Conservation (phyloP, 2,113 vertebrate genomes). For the Thermophis baileyi region DNA sequence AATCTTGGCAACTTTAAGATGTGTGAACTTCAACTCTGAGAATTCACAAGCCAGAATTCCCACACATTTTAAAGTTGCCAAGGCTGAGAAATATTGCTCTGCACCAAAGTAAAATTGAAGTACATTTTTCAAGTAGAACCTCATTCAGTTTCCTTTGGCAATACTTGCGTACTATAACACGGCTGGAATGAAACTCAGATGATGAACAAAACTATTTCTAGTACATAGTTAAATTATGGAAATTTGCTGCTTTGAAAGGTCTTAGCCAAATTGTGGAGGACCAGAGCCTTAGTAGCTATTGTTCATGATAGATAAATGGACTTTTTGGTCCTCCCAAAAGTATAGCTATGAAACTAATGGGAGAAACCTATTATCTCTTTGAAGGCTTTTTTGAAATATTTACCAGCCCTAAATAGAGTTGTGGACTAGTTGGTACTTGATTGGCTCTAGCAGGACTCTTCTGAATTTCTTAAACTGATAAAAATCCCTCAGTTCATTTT, state of each 20-base stretch:
- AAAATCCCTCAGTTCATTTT: background rate
- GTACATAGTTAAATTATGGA: background rate
- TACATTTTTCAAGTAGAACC: background rate
- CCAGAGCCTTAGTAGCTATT: background rate
- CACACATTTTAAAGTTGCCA: background rate
- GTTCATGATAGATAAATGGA: background rate
- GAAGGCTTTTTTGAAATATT: background rate
- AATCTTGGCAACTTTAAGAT: background rate
- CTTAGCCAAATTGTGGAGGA: background rate
- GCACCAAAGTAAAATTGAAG: background rate
- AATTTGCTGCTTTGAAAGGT: background rate
- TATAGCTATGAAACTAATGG: background rate
- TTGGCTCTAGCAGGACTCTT: too few relatives aligned
- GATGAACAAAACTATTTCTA: background rate
- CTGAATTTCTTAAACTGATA: background rate
- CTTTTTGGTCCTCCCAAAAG: too few relatives aligned
- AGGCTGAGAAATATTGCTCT: background rate
- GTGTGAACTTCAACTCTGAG: background rate
- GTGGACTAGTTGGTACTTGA: background rate
- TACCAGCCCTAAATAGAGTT: background rate
- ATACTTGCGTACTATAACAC: background rate
- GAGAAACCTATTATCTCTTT: background rate
- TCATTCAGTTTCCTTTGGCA: background rate
- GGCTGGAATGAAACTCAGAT: background rate
- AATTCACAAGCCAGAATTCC: background rate